Percentiles rank a stretch among this genome's conserved stretches.
Evolutionary conservation across 2,113 vertebrate species (phyloP).

Genomic region (Otocyon megalotis): DNA sequence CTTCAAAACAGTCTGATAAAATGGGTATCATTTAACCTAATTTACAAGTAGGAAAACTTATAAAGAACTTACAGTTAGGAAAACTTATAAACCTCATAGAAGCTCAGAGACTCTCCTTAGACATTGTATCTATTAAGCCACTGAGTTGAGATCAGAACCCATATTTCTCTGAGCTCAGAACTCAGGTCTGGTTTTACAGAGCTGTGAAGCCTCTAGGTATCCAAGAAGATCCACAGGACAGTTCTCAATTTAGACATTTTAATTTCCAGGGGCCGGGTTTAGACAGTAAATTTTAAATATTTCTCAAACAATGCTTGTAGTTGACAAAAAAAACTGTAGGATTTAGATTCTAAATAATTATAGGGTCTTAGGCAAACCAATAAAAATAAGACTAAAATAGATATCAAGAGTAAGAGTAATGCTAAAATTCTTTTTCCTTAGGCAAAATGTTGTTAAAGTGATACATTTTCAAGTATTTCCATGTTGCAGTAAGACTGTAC

Average conservation of each 20-base stretch:
- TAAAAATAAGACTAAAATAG: constrained; percentile 8
- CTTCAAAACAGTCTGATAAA: background rate
- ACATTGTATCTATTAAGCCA: background rate
- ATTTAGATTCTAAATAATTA: background rate
- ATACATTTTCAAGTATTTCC: background rate
- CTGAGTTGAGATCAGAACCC: background rate
- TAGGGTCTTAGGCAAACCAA: background rate
- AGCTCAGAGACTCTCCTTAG: background rate
- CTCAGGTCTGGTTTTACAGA: background rate
- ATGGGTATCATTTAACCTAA: background rate
- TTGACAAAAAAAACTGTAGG: background rate
- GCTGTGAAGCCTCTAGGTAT: background rate
- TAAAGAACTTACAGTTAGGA: background rate
- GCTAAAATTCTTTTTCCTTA: background rate
- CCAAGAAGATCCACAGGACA: background rate
- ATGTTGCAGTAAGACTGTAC: background rate
- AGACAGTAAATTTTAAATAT: constrained; percentile 12
- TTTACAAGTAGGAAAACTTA: background rate
- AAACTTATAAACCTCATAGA: background rate
- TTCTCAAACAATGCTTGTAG: constrained; percentile 28
- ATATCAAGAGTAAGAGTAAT: background rate
- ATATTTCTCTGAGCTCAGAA: background rate
- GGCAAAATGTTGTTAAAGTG: background rate
- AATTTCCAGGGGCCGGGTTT: background rate
- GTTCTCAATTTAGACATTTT: background rate